Evolutionary conservation across 2,888 invertebrate species (phyloP).

Genomic region (Rhimphoctona megacephalus): DNA sequence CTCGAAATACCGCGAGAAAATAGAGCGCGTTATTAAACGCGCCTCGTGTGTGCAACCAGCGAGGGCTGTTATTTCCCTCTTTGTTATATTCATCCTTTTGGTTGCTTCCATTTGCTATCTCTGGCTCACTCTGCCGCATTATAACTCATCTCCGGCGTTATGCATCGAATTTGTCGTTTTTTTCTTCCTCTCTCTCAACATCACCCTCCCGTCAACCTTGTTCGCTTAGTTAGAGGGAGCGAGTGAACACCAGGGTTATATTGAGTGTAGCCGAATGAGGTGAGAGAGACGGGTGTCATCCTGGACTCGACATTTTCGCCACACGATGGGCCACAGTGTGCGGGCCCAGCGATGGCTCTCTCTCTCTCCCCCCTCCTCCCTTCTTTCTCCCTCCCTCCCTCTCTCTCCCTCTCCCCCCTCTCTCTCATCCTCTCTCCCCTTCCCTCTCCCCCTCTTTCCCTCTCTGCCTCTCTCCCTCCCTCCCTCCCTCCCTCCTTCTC

Average conservation of each 20-base stretch:
- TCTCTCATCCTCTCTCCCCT: slow-evolving; percentile 2
- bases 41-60: slow-evolving; percentile 28
- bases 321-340: slow-evolving; percentile 56
- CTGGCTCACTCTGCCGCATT: slow-evolving; percentile 29
- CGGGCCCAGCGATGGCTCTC: slow-evolving; percentile 10
- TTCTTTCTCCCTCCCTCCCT: neutral
- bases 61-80: slow-evolving; percentile 42
- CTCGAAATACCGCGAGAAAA: slow-evolving; percentile 38
- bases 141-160: slow-evolving; percentile 13
- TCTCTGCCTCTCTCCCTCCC: too few species aligned
- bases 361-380: too few species aligned
- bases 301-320: slow-evolving; percentile 62
- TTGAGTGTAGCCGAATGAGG: slow-evolving; percentile 47
- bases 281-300: slow-evolving; percentile 62
- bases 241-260: slow-evolving; percentile 17
- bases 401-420: neutral
- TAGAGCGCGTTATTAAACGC: slow-evolving; percentile 60
- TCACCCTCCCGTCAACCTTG: slow-evolving; percentile 28
- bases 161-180: slow-evolving; percentile 35
- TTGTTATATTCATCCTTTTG: slow-evolving; percentile 55
- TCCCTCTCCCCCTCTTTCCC: too few species aligned
- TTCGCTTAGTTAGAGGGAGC: slow-evolving; percentile 28
- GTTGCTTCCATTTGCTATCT: slow-evolving; percentile 44
- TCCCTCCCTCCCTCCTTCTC: neutral
- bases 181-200: neutral